Evolutionary conservation across 1,140 invertebrate genomes (phyloP), one percentile per base, ranked within the genome.

Genomic region (Formica exsecta): DNA sequence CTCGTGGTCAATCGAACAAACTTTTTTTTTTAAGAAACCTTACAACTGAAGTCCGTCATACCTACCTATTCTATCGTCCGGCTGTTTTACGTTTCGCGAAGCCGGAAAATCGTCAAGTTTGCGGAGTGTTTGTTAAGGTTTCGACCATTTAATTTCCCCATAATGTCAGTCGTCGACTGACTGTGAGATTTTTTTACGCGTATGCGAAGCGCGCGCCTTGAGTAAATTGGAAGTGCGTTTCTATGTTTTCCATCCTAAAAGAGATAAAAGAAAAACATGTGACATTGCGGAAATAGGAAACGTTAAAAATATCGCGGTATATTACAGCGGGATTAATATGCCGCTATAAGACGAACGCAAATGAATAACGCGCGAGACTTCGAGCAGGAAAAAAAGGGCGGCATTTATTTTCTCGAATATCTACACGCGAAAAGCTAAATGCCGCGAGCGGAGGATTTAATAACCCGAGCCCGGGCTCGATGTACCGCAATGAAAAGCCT

Each of bases 21-120:
- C 5, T 38, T 86, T 61, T 79, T 22, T 66, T 77, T 66, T 85
- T 71, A 38, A 57, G 90, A 91, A 91, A 83, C 91, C 90, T 1
- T 32, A 44, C 11, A 76, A 91, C 66, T 2, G 83, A 57, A 54
- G 83, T 89, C 85, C 89, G 79, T 73, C 81, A 61, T 29, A 29
- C 36, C 29, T 79, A 36, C 51, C 48, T 22, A 22, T 11, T n/a
- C 25, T 71, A 64, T 74, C 76, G 85, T 65, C 61, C 89, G 64
- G 51, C 68, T 91, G 90, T 93, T 94, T 92, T 93, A 93, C 89
- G 92, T 94, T 93, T 93, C 89, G 86, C 61, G 94, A 94, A 94
- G 93, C 93, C 94, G 59, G 74, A 92, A 87, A 91, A 92, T 89
- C 75, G 86, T 89, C 32, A 80, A 88, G 81, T 91, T 90, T 84